Percentiles rank a stretch among this genome's conserved stretches.
Conservation (phyloP, 2,888 invertebrate genomes). For the Anticlea derivata region DNA sequence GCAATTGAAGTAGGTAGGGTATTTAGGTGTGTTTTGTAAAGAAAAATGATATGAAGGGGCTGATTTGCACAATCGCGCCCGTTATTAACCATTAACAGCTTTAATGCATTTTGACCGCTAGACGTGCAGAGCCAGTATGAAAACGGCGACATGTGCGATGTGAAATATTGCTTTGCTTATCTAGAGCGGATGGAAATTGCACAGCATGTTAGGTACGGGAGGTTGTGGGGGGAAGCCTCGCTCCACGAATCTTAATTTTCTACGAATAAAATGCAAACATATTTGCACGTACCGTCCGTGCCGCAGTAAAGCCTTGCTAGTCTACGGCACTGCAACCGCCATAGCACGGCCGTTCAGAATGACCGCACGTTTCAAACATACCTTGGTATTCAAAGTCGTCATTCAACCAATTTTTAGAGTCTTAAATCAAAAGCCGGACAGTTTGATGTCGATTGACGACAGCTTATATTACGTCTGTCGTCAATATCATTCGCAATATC, state of each 20-base stretch:
- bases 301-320: conserved; percentile 7
- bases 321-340: background rate
- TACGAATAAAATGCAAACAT: conserved; percentile 65
- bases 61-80: too few species aligned
- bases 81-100: background rate
- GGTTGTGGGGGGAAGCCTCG: conserved; percentile 32
- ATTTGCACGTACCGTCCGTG: conserved; percentile 35
- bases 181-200: conserved; percentile 61
- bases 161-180: conserved; percentile 66
- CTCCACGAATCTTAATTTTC: conserved; percentile 63
- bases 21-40: background rate
- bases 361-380: background rate
- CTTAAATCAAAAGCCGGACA: too few species aligned
- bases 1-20: too few species aligned
- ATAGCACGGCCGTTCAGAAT: background rate
- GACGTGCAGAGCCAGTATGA: conserved; percentile 38
- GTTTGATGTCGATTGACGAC: too few species aligned
- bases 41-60: background rate
- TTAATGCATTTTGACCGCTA: conserved; percentile 9
- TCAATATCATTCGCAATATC: too few species aligned
- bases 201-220: conserved; percentile 40
- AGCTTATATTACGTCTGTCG: too few species aligned
- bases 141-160: conserved; percentile 54
- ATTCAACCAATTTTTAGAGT: too few species aligned
- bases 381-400: too few species aligned